A percentile compares a stretch with the other conserved stretches of the same genome.
Evolutionary conservation across 2,888 invertebrate genomes (phyloP).

Genomic region (Ellobium chinense): DNA sequence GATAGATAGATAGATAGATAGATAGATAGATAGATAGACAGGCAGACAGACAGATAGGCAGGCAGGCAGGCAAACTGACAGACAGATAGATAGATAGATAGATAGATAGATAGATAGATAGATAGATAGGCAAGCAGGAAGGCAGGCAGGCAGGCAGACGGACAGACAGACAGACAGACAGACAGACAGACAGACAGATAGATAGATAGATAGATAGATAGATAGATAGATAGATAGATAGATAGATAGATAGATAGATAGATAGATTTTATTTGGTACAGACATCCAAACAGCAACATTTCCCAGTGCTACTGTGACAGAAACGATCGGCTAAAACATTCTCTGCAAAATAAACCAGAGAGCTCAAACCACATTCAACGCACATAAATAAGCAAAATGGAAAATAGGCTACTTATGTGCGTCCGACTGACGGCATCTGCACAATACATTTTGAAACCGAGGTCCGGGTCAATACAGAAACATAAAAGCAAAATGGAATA

Average conservation of each 20-base stretch:
- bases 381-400: too few species aligned
- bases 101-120: neutral
- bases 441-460: too few species aligned
- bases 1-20: conserved; percentile 11
- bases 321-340: too few species aligned
- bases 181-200: conserved; percentile 3
- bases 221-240: conserved; percentile 15
- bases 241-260: conserved; percentile 8
- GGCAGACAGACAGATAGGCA: neutral
- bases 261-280: too few species aligned
- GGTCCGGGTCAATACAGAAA: too few species aligned
- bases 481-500: too few species aligned
- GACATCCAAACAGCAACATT: too few species aligned
- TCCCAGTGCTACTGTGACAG: too few species aligned
- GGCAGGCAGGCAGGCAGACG: neutral
- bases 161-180: neutral
- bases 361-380: too few species aligned
- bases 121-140: neutral
- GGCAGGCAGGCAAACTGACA: neutral
- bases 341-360: too few species aligned
- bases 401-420: too few species aligned
- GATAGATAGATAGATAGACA: conserved; percentile 3
- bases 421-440: too few species aligned
- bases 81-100: neutral
- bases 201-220: conserved; percentile 22